Conservation (phyloP, 2,797 vertebrate species). For the Eurystomus glaucurus region DNA sequence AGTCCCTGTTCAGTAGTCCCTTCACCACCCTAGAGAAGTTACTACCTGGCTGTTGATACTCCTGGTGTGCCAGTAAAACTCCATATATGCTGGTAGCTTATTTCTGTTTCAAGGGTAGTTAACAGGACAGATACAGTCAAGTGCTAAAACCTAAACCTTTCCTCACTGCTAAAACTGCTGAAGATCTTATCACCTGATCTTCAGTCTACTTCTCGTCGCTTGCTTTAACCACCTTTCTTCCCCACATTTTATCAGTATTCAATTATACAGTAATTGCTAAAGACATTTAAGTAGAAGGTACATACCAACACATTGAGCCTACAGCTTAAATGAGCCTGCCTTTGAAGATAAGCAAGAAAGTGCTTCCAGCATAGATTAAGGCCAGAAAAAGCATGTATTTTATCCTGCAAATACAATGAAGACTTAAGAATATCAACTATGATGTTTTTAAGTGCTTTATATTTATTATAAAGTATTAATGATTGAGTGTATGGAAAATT, state of each 20-base stretch:
- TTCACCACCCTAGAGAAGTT: no score
- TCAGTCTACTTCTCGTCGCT: not conserved
- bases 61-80: not conserved
- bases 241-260: not conserved
- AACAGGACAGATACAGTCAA: not conserved
- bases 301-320: not conserved
- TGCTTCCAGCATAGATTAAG: not conserved
- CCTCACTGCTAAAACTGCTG: not conserved
- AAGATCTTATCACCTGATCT: not conserved
- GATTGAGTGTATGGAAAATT: slow-evolving; percentile 47
- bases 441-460: slow-evolving; percentile 58
- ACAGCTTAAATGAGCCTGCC: not conserved
- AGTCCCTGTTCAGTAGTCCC: not conserved
- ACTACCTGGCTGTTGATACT: not conserved
- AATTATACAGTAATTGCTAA: not conserved
- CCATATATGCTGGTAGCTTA: not conserved
- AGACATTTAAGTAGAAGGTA: not conserved
- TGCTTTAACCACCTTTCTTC: not conserved
- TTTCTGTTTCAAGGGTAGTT: not conserved
- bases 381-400: not conserved
- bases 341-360: not conserved
- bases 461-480: slow-evolving; percentile 75
- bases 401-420: not conserved
- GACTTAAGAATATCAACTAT: not conserved
- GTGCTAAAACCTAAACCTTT: not conserved